phyloP scores from a whole-genome alignment of 2,888 invertebrate species.

The Lamellibrachia satsuma region DNA sequence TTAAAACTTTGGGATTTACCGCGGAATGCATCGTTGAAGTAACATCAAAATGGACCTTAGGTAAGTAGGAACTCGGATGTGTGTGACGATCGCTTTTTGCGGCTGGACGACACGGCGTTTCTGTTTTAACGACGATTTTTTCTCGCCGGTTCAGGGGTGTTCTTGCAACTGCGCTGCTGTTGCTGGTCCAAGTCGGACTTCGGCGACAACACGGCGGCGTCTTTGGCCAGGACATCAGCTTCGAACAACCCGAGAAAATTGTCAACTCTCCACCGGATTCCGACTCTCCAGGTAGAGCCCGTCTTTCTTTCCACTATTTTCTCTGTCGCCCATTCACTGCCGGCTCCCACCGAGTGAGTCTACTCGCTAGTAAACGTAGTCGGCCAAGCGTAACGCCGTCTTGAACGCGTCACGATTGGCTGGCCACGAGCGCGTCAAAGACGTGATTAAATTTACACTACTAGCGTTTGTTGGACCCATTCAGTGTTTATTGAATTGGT shows the following conservation, averaged over 20 bases:
- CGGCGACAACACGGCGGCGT: neutral
- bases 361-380: neutral
- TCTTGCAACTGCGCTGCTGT: neutral
- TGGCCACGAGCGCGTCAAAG: neutral
- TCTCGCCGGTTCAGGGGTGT: neutral
- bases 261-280: neutral
- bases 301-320: neutral
- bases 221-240: neutral
- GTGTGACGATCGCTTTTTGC: neutral
- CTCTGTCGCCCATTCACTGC: neutral
- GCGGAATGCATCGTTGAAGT: constrained; percentile 12
- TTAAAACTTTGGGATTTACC: neutral
- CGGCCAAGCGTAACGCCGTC: neutral
- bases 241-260: neutral
- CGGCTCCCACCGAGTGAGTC: neutral
- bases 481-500: neutral
- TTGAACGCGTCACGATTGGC: neutral
- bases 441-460: constrained; percentile 4
- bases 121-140: neutral
- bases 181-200: neutral
- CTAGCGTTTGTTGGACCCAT: neutral
- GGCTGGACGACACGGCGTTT: neutral
- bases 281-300: neutral
- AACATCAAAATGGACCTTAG: neutral
- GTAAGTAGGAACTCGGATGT: neutral